Percentiles rank a stretch among this genome's conserved stretches.
These are phyloP conservation scores for Muntiacus reevesi DNA, from an alignment of 2,113 vertebrate genomes.

Conservation along the genomic window DNA sequence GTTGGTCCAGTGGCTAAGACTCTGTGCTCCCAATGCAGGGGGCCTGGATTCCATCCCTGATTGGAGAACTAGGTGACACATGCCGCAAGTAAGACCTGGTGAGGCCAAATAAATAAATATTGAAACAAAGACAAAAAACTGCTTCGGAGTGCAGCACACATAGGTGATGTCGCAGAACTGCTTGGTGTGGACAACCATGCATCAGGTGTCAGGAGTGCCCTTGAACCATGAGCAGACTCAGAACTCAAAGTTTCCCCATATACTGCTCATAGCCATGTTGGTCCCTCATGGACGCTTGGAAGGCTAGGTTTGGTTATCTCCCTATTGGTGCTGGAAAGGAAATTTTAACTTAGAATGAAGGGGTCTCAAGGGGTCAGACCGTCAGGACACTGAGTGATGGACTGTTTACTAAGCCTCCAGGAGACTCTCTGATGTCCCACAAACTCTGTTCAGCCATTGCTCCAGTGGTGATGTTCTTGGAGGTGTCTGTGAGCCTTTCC, in stretches of 20 bases:
- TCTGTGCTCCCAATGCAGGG: neutral
- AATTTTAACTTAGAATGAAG: neutral
- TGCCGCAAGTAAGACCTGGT: neutral
- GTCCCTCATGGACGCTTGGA: fast-evolving
- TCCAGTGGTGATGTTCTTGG: neutral
- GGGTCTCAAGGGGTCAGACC: fast-evolving
- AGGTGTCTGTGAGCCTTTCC: no score
- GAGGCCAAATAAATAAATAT: neutral
- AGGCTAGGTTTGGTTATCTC: neutral
- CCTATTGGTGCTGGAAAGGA: fast-evolving
- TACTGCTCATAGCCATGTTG: fast-evolving
- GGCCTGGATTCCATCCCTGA: neutral
- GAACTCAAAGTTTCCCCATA: neutral
- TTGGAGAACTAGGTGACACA: neutral
- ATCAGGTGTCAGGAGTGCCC: fast-evolving
- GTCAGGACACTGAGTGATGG: neutral
- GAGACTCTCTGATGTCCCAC: neutral
- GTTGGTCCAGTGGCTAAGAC: neutral
- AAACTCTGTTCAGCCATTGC: neutral
- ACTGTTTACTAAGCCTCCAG: neutral
- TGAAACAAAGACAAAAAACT: neutral
- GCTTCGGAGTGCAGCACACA: fast-evolving
- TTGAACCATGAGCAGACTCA: neutral
- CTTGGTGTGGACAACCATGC: neutral
- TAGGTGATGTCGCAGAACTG: fast-evolving